Percentiles rank a stretch among this genome's conserved stretches.
Evolutionary conservation across 2,797 vertebrate species (phyloP).

Genomic region (Falco peregrinus): DNA sequence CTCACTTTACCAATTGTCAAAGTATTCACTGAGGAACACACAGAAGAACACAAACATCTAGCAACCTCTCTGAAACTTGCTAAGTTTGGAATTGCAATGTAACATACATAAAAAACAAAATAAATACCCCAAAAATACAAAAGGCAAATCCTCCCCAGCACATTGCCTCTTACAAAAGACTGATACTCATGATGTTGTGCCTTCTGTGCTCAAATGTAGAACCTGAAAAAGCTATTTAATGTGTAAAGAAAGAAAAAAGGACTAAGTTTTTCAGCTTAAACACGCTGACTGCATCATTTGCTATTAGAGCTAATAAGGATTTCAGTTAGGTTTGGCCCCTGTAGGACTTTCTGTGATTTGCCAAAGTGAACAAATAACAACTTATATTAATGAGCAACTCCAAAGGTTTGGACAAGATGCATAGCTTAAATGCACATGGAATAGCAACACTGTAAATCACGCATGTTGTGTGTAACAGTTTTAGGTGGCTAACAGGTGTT

Average conservation of each 20-base stretch:
- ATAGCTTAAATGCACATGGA: constrained; percentile 5
- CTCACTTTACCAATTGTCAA: background rate
- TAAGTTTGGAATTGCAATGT: background rate
- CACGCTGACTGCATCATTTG: constrained; percentile 10
- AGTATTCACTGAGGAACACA: background rate
- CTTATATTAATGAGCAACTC: constrained; percentile 43
- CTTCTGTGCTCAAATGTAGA: background rate
- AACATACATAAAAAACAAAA: background rate
- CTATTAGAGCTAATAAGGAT: constrained; percentile 58
- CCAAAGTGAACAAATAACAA: background rate
- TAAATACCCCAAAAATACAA: background rate
- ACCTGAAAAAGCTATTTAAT: background rate
- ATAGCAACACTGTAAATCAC: background rate
- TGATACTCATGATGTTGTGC: background rate
- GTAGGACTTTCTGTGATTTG: constrained; percentile 26
- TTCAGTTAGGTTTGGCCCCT: constrained; percentile 43
- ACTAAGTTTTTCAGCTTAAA: background rate
- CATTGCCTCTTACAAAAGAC: background rate
- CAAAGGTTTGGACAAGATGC: background rate
- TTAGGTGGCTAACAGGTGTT: background rate
- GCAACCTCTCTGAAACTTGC: background rate
- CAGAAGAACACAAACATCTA: background rate
- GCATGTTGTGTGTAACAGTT: background rate
- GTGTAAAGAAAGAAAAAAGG: background rate
- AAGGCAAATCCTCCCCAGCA: background rate